Conservation (phyloP, 2,888 invertebrate species). For the Thymelicus lineola region DNA sequence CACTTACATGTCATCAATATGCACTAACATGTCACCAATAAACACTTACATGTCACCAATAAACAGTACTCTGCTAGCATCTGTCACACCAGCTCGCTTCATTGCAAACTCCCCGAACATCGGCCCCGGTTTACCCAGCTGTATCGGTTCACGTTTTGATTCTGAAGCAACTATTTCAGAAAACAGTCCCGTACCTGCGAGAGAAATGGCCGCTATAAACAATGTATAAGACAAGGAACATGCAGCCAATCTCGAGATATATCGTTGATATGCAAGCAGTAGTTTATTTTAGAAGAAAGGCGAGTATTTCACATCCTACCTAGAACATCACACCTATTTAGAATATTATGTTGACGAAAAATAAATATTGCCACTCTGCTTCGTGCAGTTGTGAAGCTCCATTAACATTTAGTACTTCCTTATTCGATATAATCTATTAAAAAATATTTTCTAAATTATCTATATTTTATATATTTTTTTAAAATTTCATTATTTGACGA, state of each 20-base stretch:
- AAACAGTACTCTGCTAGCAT: slow-evolving; percentile 89
- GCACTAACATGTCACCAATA: slow-evolving; percentile 95
- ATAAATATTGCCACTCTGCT: too few relatives aligned
- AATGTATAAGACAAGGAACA: background rate
- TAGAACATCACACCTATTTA: too few relatives aligned
- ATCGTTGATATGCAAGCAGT: background rate
- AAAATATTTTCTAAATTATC: too few relatives aligned
- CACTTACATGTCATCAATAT: slow-evolving; percentile 87
- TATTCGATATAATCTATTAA: too few relatives aligned
- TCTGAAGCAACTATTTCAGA: slow-evolving; percentile 68
- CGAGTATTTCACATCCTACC: background rate
- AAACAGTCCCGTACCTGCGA: slow-evolving; percentile 73
- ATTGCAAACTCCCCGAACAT: slow-evolving; percentile 76
- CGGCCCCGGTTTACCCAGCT: slow-evolving; percentile 80
- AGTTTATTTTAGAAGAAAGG: background rate
- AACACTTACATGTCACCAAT: slow-evolving; percentile 91
- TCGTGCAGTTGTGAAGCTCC: too few relatives aligned
- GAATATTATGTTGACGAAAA: too few relatives aligned
- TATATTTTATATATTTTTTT: too few relatives aligned
- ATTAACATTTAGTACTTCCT: too few relatives aligned
- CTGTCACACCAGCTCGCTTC: slow-evolving; percentile 83
- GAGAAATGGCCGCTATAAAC: slow-evolving; percentile 8
- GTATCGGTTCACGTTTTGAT: slow-evolving; percentile 65
- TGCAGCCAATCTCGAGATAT: background rate
- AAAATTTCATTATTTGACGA: too few relatives aligned